Evolutionary conservation across 2,113 vertebrate species (phyloP).

Genomic region (Anthoscopus minutus): DNA sequence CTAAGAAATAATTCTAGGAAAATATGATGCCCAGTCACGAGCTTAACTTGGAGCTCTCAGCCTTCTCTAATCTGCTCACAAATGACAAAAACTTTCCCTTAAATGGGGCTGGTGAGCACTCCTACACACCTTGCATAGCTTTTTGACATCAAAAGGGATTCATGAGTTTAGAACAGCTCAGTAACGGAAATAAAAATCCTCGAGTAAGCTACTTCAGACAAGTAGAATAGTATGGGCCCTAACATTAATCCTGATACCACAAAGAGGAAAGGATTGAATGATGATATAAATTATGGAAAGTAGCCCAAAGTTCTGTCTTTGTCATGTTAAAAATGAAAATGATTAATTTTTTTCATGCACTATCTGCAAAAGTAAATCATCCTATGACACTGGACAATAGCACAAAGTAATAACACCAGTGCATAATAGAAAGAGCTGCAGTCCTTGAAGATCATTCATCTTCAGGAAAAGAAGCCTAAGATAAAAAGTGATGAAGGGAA

Average conservation of each 20-base stretch:
- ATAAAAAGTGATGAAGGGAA: background rate
- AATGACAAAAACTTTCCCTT: background rate
- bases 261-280: background rate
- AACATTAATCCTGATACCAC: background rate
- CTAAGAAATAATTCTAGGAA: background rate
- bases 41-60: background rate
- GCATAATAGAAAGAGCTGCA: background rate
- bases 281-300: background rate
- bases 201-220: background rate
- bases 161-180: background rate
- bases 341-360: background rate
- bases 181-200: background rate
- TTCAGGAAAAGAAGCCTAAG: background rate
- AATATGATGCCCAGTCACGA: background rate
- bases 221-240: background rate
- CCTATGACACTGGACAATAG: background rate
- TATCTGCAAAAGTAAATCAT: slow-evolving; percentile 16
- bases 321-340: background rate
- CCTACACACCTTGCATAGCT: background rate
- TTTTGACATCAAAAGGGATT: background rate
- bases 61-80: background rate
- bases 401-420: background rate
- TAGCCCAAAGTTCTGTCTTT: background rate
- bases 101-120: background rate
- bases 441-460: background rate